Percentiles rank a stretch among this genome's conserved stretches.
Conservation (phyloP, 1,140 invertebrate species). For the Lysiphlebus fabarum region DNA sequence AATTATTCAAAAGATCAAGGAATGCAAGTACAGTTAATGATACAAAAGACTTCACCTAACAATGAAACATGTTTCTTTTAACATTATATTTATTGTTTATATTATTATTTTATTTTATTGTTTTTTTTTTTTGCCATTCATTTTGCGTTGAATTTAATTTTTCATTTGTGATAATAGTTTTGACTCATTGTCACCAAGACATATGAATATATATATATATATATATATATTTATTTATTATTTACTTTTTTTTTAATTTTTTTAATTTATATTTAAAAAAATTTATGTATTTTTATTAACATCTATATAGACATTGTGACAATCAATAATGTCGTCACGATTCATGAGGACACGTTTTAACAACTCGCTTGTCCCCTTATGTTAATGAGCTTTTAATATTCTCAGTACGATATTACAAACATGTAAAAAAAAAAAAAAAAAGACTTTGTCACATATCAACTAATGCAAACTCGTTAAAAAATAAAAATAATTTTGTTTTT, state of each 20-base stretch:
- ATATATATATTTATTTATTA: conserved; percentile 7
- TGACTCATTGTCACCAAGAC: too few relatives aligned
- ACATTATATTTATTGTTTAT: too few relatives aligned
- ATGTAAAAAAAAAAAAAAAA: conserved; percentile 6
- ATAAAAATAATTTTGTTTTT: too few relatives aligned
- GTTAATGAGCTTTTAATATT: conserved; percentile 51
- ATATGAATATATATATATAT: neutral
- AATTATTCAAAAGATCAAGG: conserved; percentile 46
- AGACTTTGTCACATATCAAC: conserved; percentile 15
- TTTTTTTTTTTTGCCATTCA: too few relatives aligned
- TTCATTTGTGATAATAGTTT: too few relatives aligned
- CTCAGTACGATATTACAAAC: conserved; percentile 32
- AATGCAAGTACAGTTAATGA: conserved; percentile 50
- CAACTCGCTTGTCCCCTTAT: conserved; percentile 42
- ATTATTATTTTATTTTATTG: too few relatives aligned
- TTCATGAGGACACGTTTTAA: conserved; percentile 42
- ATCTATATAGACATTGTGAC: conserved; percentile 28
- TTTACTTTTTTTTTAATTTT: conserved; percentile 36
- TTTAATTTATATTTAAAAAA: conserved; percentile 7
- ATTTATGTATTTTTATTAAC: conserved; percentile 15
- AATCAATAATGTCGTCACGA: conserved; percentile 54
- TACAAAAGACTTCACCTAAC: conserved; percentile 39
- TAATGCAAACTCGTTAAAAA: conserved; percentile 20
- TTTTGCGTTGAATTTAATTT: too few relatives aligned
- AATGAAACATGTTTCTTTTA: conserved; percentile 28